Evolutionary conservation across 2,797 vertebrate genomes (phyloP).

Genomic region (Tarsius wallacei): DNA sequence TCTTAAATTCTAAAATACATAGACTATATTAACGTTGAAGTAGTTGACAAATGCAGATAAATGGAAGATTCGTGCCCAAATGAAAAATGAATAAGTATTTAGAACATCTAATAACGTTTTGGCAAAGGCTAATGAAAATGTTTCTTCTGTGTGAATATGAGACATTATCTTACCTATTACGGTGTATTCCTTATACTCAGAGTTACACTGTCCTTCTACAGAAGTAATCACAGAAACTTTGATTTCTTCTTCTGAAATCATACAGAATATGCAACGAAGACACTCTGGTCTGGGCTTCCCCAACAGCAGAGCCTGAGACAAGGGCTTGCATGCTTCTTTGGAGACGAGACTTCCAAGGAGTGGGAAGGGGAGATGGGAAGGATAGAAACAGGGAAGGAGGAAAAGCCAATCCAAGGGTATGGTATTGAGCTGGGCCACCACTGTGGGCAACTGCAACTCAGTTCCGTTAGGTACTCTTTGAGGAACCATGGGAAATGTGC

Average conservation of each 20-base stretch:
- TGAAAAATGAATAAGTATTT: slow-evolving; percentile 50
- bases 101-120: background rate
- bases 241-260: background rate
- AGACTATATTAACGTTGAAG: background rate
- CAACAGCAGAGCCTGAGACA: background rate
- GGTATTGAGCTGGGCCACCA: background rate
- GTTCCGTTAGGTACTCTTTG: background rate
- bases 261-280: background rate
- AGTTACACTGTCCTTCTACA: background rate
- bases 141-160: background rate
- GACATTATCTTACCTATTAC: background rate
- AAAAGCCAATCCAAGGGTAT: background rate
- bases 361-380: background rate
- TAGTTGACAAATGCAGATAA: background rate
- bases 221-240: background rate
- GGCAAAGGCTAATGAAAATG: background rate
- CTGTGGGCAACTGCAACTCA: background rate
- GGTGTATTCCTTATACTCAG: slow-evolving; percentile 5
- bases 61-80: background rate
- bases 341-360: background rate
- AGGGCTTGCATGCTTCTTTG: background rate
- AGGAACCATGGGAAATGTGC: background rate
- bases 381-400: background rate
- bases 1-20: background rate
- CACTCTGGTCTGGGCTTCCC: background rate